These are phyloP conservation scores for Naja naja DNA, from an alignment of 2,113 vertebrate species.

Conservation along the genomic window DNA sequence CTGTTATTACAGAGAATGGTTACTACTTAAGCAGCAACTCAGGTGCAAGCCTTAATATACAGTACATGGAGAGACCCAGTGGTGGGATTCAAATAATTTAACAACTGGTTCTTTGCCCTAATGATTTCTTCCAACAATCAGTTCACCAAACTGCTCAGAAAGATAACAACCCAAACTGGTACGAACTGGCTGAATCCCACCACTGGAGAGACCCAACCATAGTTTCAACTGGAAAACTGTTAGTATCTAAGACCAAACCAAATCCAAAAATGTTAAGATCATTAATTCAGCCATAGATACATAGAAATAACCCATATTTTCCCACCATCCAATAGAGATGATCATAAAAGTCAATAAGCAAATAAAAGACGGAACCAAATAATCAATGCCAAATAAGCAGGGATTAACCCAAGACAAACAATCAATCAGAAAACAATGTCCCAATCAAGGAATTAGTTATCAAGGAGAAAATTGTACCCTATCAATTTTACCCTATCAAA, in stretches of 20 bases:
- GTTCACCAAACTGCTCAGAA: no score
- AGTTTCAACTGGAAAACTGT: neutral
- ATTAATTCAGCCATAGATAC: neutral
- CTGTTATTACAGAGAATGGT: neutral
- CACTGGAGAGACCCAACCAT: neutral
- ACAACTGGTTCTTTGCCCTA: no score
- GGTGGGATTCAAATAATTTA: no score
- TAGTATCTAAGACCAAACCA: neutral
- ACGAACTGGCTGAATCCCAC: no score
- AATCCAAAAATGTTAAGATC: neutral
- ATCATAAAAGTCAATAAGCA: neutral
- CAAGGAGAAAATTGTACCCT: neutral
- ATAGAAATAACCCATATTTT: neutral
- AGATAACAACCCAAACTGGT: no score
- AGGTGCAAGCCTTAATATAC: neutral
- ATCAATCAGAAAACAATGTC: neutral
- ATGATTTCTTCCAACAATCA: no score
- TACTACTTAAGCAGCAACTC: constrained; percentile 39
- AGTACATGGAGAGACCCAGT: neutral
- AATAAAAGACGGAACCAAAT: neutral
- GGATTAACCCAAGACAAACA: neutral
- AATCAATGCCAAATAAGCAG: neutral
- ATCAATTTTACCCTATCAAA: no score
- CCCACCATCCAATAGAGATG: neutral
- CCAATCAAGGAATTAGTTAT: neutral